These are phyloP conservation scores for Caranx ignobilis DNA, from an alignment of 2,113 vertebrate genomes.

Conservation along the genomic window DNA sequence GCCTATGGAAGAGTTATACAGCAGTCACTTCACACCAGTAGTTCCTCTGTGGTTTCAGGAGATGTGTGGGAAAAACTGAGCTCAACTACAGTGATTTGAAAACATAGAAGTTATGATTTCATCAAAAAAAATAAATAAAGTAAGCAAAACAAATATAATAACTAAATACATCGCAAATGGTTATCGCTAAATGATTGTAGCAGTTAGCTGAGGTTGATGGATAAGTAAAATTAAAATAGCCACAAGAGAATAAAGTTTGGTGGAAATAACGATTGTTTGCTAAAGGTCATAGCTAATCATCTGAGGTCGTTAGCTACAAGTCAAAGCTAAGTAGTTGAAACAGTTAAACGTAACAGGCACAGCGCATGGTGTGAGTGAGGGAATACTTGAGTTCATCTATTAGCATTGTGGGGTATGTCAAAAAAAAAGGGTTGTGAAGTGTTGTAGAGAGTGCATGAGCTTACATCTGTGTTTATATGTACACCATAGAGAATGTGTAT, in stretches of 20 bases:
- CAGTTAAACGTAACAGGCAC: background rate
- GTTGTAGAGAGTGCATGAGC: background rate
- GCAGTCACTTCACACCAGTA: background rate
- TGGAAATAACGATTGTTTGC: too few species aligned
- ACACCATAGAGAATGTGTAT: background rate
- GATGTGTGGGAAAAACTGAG: background rate
- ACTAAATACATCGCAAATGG: too few species aligned
- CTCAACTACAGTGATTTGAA: background rate
- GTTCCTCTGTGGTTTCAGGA: background rate
- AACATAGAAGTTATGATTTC: background rate
- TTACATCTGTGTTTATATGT: slow-evolving; percentile 1
- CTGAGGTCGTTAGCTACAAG: background rate
- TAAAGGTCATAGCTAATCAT: background rate
- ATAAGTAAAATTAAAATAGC: too few species aligned
- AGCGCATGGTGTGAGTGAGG: background rate
- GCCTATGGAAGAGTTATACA: background rate
- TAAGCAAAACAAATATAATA: too few species aligned
- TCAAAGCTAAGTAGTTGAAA: background rate
- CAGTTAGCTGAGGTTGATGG: background rate
- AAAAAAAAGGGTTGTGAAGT: background rate
- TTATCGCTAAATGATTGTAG: background rate
- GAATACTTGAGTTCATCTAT: background rate
- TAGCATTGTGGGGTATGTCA: background rate
- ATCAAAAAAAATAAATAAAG: background rate
- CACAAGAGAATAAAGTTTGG: too few species aligned